phyloP scores from a whole-genome alignment of 2,888 invertebrate species.

The Drepana falcataria region DNA sequence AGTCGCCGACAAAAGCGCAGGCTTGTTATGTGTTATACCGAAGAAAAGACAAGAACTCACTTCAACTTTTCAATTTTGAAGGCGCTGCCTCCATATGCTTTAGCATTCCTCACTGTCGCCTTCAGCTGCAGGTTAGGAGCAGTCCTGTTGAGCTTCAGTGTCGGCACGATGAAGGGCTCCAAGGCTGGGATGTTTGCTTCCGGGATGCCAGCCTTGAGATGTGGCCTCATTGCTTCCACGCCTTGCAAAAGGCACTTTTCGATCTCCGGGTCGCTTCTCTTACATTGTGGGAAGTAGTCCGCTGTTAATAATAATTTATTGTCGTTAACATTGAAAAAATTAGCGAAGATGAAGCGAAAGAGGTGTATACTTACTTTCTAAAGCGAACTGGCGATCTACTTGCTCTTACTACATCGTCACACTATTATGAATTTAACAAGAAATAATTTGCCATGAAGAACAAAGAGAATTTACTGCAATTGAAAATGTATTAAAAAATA shows the following conservation, averaged over 20 bases:
- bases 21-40: too few relatives aligned
- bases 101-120: conserved; percentile 82
- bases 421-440: too few relatives aligned
- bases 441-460: too few relatives aligned
- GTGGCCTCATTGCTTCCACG: conserved; percentile 70
- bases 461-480: too few relatives aligned
- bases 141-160: conserved; percentile 83
- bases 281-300: conserved; percentile 41
- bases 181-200: conserved; percentile 34
- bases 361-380: too few relatives aligned
- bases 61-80: conserved; percentile 82
- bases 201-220: conserved; percentile 29
- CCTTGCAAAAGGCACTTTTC: conserved; percentile 45
- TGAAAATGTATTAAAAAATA: too few relatives aligned
- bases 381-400: too few relatives aligned
- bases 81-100: conserved; percentile 80
- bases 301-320: conserved; percentile 16
- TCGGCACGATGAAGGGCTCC: conserved; percentile 84
- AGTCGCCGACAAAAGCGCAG: too few relatives aligned
- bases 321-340: conserved; percentile 5
- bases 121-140: conserved; percentile 83
- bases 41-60: conserved; percentile 54
- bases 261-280: conserved; percentile 34
- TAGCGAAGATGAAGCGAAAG: neutral
- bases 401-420: too few relatives aligned